Percentiles rank a stretch among this genome's conserved stretches.
Evolutionary conservation across 1,140 invertebrate species (phyloP).

Genomic region (Calliphora vicina): DNA sequence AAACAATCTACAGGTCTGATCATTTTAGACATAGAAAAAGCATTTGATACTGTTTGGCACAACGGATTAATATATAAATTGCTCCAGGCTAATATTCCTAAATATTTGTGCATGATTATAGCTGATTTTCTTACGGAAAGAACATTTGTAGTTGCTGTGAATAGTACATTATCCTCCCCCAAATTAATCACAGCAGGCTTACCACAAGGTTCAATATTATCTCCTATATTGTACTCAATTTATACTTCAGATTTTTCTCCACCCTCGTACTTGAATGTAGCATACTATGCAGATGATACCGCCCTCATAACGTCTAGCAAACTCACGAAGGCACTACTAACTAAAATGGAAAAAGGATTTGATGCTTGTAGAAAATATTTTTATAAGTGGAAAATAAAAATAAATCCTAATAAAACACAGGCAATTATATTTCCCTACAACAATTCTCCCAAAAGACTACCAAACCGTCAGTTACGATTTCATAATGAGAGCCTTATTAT

Average conservation of each 20-base stretch:
- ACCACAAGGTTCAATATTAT: slow-evolving; percentile 53
- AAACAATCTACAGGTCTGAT: slow-evolving; percentile 46
- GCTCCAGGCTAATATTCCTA: slow-evolving; percentile 35
- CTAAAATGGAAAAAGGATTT: background rate
- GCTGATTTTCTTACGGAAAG: slow-evolving; percentile 41
- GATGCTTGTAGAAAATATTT: background rate
- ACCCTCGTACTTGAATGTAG: background rate
- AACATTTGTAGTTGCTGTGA: slow-evolving; percentile 41
- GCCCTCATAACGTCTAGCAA: slow-evolving; percentile 35
- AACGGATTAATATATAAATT: slow-evolving; percentile 53
- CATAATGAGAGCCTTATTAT: background rate
- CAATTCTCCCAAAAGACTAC: background rate
- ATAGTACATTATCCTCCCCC: slow-evolving; percentile 27
- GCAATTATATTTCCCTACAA: background rate
- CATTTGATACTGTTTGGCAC: slow-evolving; percentile 56
- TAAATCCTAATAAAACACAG: background rate
- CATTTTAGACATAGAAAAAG: slow-evolving; percentile 56
- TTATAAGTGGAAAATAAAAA: slow-evolving; percentile 27
- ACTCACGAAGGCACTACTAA: background rate
- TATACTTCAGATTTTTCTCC: slow-evolving; percentile 49
- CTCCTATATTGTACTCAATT: slow-evolving; percentile 46
- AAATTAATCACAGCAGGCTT: slow-evolving; percentile 47
- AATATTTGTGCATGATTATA: slow-evolving; percentile 43
- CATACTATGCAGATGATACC: slow-evolving; percentile 49
- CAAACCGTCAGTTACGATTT: background rate